Base-by-base conservation (phyloP, 1,140 invertebrate genomes). In the Myzus persicae region DNA sequence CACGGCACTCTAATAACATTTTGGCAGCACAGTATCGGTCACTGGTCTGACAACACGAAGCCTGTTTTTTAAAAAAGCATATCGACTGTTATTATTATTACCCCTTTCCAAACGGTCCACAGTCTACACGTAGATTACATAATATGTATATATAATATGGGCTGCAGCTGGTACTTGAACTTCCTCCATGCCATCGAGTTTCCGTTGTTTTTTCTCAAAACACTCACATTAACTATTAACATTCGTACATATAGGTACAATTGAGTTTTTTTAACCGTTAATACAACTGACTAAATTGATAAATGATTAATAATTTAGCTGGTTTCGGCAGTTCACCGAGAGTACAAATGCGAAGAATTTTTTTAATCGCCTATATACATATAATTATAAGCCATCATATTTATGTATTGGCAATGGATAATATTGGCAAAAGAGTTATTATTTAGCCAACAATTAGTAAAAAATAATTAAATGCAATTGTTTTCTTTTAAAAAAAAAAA, bases 1-100 rank as follows among this genome's bases (percentile, higher is more conserved):
- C 14, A 84, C 46, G 81, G 91, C 81, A 40, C 46, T 54, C 76
- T 20, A 93, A 76, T 76, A 76, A 92, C 36, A 84, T 91, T 91
- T 91, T n/a, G 90, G 44, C 7, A 22, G n/a, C 44, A 91, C 67
- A 91, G 76, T 40, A 26, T 38, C 82, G 38, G 38, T 40, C 82
- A 26, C 40, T 22, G 22, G 38, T 84, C 24, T 42, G 40, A 84
- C 24, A 84, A 9, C 38, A 40, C 24, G 59, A 84, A 22, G 3
- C 24, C 24, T 36, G 59, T 4, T 76, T n/a, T 36, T 11, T 18
- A 76, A 76, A 67, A 76, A 76, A 67, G 42, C 24, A n/a, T 46
- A 88, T 40, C 44, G 18, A 18, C n/a, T 18, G 5, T 31, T n/a
- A 26, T 87, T 42, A 26, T 87, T 42, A n/a, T 87, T n/a, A 46